Evolutionary conservation across 2,888 invertebrate genomes (phyloP).

Genomic region (Acholoe squamosa): DNA sequence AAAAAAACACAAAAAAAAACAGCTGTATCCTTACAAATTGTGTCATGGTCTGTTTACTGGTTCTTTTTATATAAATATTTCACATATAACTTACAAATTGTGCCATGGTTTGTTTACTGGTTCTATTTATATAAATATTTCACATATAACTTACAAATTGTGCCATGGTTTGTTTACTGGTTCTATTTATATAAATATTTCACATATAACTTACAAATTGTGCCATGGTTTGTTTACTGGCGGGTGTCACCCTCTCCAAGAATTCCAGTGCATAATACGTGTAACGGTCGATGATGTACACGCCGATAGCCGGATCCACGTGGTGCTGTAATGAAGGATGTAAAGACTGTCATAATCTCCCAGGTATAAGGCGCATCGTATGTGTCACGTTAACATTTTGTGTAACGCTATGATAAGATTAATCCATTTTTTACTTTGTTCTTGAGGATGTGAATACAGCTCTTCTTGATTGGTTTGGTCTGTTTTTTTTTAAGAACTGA

Average conservation of each 20-base stretch:
- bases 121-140: background rate
- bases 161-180: slow-evolving; percentile 93
- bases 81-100: background rate
- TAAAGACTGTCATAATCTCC: too few relatives aligned
- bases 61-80: background rate
- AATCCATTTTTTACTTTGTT: too few relatives aligned
- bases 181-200: background rate
- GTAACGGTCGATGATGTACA: slow-evolving; percentile 99
- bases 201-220: slow-evolving; percentile 92
- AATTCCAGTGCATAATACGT: slow-evolving; percentile 98
- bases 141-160: slow-evolving; percentile 91
- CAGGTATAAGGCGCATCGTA: too few relatives aligned
- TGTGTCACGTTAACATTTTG: too few relatives aligned
- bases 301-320: slow-evolving; percentile 98
- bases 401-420: too few relatives aligned
- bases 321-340: slow-evolving; percentile 98
- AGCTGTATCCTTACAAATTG: background rate
- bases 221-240: slow-evolving; percentile 93
- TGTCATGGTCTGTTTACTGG: background rate
- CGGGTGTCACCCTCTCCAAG: slow-evolving; percentile 94
- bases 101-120: background rate
- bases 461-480: too few relatives aligned
- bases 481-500: too few relatives aligned
- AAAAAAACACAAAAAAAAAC: background rate
- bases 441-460: too few relatives aligned